Conservation (phyloP, 2,888 invertebrate genomes). For the Danaus chrysippus region DNA sequence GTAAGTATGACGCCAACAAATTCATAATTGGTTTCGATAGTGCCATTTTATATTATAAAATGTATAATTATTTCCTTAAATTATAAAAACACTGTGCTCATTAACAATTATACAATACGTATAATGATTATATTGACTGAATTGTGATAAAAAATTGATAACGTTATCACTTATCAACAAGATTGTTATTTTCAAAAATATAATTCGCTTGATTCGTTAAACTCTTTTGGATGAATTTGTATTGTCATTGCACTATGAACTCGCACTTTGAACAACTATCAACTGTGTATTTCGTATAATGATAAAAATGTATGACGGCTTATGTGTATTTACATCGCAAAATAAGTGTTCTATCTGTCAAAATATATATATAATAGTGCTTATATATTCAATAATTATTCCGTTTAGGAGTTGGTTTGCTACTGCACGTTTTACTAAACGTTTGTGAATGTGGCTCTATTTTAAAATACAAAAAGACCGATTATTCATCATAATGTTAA, state of each 20-base stretch:
- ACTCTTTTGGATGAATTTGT: neutral
- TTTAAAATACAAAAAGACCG: too few species aligned
- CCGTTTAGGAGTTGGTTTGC: too few species aligned
- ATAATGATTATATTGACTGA: neutral
- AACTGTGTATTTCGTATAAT: too few species aligned
- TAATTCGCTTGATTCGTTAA: neutral
- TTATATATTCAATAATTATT: too few species aligned
- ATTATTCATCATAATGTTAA: too few species aligned
- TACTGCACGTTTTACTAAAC: too few species aligned
- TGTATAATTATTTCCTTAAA: slow-evolving; percentile 1
- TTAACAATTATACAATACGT: slow-evolving; percentile 2
- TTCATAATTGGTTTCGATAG: slow-evolving; percentile 86
- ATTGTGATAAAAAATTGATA: slow-evolving; percentile 17
- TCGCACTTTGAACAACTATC: too few species aligned
- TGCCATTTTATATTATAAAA: slow-evolving; percentile 72
- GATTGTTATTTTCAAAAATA: slow-evolving; percentile 7
- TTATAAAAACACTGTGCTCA: neutral
- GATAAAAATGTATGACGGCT: too few species aligned
- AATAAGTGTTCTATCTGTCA: too few species aligned
- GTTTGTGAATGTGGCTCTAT: too few species aligned
- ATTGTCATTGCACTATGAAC: slow-evolving; percentile 1
- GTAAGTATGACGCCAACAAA: slow-evolving; percentile 84
- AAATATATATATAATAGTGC: too few species aligned
- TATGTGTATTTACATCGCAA: too few species aligned
- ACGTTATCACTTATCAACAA: slow-evolving; percentile 25